Evolutionary conservation across 2,113 vertebrate species (phyloP), one percentile per base, ranked within the genome.

Genomic region (Uria aalge): DNA sequence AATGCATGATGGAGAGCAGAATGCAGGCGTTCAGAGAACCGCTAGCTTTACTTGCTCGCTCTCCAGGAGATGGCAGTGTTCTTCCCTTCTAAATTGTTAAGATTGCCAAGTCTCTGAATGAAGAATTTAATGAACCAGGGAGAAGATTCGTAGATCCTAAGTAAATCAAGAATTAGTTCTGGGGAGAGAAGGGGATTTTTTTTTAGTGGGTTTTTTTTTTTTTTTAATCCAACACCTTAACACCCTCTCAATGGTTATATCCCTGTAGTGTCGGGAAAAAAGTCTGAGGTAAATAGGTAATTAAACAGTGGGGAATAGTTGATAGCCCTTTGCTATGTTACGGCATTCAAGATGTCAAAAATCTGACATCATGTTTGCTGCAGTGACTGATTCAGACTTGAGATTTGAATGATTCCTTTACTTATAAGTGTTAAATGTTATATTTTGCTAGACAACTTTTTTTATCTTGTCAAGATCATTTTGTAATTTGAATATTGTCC

Each of bases 11-110:
- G 18, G 52, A 56, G 69, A 77, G 23, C 24, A 45, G 52, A 90
- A 20, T 4, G 5, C 29, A 57, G 23, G 15, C 38, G 9, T 60
- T 36, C 20, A 29, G 43, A 52, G 56, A 75, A 8, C 22, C 71
- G 50, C 55, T 36, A 60, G 19, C 34, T 96, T 69, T 6, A 15
- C 24, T 48, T 87, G 43, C 11, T 91, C 21, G 6, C 47, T 47
- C 47, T 48, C 82, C 96, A 81, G 75, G 30, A 88, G 95, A 60
- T 94, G 96, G 91, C 96, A 91, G 53, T 84, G n/a, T 71, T 72
- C 78, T 92, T 47, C 40, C 34, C 60, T 52, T 72, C n/a, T 86
- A 45, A 74, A n/a, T 50, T 22, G 27, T 24, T 68, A 23, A 78
- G 19, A 12, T 38, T 41, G 10, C 3, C 12, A 32, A 3, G 27